Percentiles rank a stretch among this genome's conserved stretches.
Conservation (phyloP, 1,140 invertebrate species). For the Tetramorium simillimum region DNA sequence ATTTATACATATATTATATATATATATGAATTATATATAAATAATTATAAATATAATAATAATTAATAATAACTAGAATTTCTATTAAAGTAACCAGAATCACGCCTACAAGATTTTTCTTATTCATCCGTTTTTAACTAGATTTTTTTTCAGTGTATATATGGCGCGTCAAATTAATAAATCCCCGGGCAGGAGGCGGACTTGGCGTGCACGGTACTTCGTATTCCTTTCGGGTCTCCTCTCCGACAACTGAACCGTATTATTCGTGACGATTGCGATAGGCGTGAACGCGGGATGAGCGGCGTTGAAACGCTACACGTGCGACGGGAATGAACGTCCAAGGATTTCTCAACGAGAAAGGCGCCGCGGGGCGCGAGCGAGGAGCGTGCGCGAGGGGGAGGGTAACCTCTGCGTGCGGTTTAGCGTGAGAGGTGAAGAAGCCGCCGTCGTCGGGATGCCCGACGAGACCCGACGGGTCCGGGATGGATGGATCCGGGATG, state of each 20-base stretch:
- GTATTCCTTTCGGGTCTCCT: neutral
- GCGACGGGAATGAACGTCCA: constrained; percentile 34
- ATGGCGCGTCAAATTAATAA: neutral
- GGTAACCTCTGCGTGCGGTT: constrained; percentile 36
- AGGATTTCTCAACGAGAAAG: constrained; percentile 33
- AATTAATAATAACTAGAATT: too few relatives aligned
- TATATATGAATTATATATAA: too few relatives aligned
- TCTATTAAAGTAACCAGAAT: too few relatives aligned
- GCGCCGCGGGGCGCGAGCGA: constrained; percentile 16
- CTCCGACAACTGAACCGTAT: neutral
- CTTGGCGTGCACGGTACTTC: neutral
- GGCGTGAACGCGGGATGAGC: neutral
- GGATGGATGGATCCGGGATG: neutral
- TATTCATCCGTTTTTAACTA: too few relatives aligned
- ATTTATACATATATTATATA: too few relatives aligned
- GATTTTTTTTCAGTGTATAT: too few relatives aligned
- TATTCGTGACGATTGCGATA: constrained; percentile 9
- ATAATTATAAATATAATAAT: too few relatives aligned
- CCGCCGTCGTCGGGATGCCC: too few relatives aligned
- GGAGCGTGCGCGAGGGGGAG: neutral
- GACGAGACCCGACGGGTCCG: too few relatives aligned
- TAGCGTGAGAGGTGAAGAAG: neutral
- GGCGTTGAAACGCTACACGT: neutral
- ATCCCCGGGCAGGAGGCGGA: too few relatives aligned
- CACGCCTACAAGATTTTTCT: too few relatives aligned